A percentile compares a stretch with the other conserved stretches of the same genome.
Conservation (phyloP, 2,888 invertebrate genomes). For the Caenorhabditis parvicauda region DNA sequence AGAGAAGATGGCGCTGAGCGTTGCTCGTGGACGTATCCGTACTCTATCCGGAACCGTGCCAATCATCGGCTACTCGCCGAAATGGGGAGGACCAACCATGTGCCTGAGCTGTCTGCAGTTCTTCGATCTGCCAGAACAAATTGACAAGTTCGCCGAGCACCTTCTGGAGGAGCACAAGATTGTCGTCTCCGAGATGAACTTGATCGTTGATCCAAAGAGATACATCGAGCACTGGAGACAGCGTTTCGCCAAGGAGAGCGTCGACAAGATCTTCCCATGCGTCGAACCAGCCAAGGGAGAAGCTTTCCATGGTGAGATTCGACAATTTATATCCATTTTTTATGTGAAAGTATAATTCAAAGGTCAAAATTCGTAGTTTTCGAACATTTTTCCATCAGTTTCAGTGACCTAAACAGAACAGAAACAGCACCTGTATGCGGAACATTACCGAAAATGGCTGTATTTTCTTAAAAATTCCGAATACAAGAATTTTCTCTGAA, state of each 20-base stretch:
- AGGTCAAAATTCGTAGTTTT: too few relatives aligned
- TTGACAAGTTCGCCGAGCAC: conserved; percentile 53
- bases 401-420: too few relatives aligned
- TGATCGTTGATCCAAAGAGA: conserved; percentile 62
- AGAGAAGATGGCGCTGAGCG: conserved; percentile 51
- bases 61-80: conserved; percentile 52
- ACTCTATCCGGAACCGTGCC: conserved; percentile 60
- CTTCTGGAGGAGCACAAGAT: conserved; percentile 60
- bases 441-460: too few relatives aligned
- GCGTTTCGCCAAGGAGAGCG: conserved; percentile 56
- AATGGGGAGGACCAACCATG: conserved; percentile 63
- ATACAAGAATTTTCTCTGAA: too few relatives aligned
- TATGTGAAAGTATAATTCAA: too few relatives aligned
- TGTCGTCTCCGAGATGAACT: conserved; percentile 57
- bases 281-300: conserved; percentile 50
- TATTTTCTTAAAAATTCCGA: too few relatives aligned
- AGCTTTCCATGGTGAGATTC: conserved; percentile 33
- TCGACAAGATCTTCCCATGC: conserved; percentile 58
- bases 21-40: conserved; percentile 59
- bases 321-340: not conserved
- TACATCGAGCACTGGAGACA: conserved; percentile 63
- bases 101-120: conserved; percentile 61
- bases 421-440: too few relatives aligned
- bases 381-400: too few relatives aligned
- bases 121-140: conserved; percentile 60